Conservation (phyloP, 2,113 vertebrate species). For the Zingel zingel region DNA sequence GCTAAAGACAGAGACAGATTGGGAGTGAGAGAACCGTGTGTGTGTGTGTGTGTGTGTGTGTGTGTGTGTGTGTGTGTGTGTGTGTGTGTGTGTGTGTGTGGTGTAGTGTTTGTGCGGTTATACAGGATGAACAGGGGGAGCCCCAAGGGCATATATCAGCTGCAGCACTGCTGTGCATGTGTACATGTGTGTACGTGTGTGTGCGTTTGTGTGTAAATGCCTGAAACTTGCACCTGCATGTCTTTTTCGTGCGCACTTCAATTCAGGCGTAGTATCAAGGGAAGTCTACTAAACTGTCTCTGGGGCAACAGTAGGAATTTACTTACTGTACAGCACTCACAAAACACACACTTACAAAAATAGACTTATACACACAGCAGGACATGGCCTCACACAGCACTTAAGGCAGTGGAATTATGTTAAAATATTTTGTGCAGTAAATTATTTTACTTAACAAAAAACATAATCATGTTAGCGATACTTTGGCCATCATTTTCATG, state of each 20-base stretch:
- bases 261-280: slow-evolving; percentile 58
- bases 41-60: slow-evolving; percentile 8
- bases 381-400: slow-evolving; percentile 4
- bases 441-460: slow-evolving; percentile 8
- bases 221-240: slow-evolving; percentile 73
- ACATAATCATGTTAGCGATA: slow-evolving; percentile 31
- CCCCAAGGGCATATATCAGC: slow-evolving; percentile 53
- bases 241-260: slow-evolving; percentile 62
- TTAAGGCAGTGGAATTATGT: slow-evolving; percentile 27
- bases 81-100: not conserved
- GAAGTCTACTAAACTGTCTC: slow-evolving; percentile 62
- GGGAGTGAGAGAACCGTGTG: not conserved
- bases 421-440: slow-evolving; percentile 9
- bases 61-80: slow-evolving; percentile 3
- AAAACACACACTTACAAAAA: slow-evolving; percentile 12
- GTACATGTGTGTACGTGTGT: slow-evolving; percentile 30
- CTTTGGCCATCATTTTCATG: slow-evolving; percentile 30
- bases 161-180: slow-evolving; percentile 33
- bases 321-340: slow-evolving; percentile 38
- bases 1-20: slow-evolving; percentile 43
- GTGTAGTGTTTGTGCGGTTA: slow-evolving; percentile 37
- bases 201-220: slow-evolving; percentile 60
- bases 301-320: slow-evolving; percentile 58
- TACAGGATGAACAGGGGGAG: slow-evolving; percentile 50
- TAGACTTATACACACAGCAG: slow-evolving; percentile 17